Conservation (phyloP, 2,888 invertebrate species). For the Diadegma fenestrale region DNA sequence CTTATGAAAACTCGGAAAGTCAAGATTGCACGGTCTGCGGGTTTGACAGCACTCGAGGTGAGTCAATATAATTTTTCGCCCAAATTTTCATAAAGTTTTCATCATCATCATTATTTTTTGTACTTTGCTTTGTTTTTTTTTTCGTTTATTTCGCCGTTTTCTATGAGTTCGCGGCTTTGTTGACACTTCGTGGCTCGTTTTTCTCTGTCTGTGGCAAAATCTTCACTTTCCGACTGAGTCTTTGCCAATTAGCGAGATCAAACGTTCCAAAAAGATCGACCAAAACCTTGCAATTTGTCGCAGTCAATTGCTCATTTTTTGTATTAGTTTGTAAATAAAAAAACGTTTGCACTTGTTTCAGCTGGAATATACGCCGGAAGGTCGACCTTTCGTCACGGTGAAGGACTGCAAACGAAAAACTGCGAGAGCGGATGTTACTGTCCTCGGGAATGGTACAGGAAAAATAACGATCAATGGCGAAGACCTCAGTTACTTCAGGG, state of each 20-base stretch:
- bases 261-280: too few species aligned
- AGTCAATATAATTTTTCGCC: slow-evolving; percentile 53
- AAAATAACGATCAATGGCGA: slow-evolving; percentile 92
- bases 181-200: too few species aligned
- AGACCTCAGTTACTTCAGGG: slow-evolving; percentile 91
- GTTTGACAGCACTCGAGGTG: slow-evolving; percentile 88
- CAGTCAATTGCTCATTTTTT: too few species aligned
- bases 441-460: slow-evolving; percentile 93
- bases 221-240: too few species aligned
- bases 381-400: slow-evolving; percentile 88
- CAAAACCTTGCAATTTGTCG: too few species aligned
- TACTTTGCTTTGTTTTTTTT: background rate
- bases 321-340: too few species aligned
- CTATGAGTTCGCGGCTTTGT: background rate
- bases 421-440: slow-evolving; percentile 92
- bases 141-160: background rate
- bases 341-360: slow-evolving; percentile 77
- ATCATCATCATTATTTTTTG: background rate
- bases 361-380: slow-evolving; percentile 89
- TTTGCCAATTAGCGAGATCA: too few species aligned
- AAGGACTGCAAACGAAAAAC: slow-evolving; percentile 89
- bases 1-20: slow-evolving; percentile 90
- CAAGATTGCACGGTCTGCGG: slow-evolving; percentile 87
- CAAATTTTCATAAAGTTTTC: background rate
- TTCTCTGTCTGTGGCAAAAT: too few species aligned